phyloP scores from a whole-genome alignment of 2,888 invertebrate species.

The Drosophila hawaiiensis region DNA sequence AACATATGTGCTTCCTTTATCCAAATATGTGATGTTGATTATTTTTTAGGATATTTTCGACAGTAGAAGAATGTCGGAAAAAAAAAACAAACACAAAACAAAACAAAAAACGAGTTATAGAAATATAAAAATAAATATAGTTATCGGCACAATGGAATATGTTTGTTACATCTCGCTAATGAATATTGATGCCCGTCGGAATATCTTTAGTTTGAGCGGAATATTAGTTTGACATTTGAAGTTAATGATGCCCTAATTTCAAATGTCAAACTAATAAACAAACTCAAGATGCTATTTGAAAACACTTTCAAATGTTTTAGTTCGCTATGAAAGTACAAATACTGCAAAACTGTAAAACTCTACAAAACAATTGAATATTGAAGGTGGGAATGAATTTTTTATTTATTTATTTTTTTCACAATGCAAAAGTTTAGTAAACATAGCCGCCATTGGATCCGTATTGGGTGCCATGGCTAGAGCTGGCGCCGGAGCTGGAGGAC shows the following conservation, averaged over 20 bases:
- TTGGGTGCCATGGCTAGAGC: slow-evolving; percentile 70
- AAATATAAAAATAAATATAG: neutral
- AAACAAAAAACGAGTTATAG: neutral
- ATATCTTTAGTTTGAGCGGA: neutral
- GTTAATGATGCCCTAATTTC: neutral
- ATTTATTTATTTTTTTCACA: slow-evolving; percentile 1
- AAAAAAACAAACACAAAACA: neutral
- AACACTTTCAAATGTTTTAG: neutral
- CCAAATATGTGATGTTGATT: neutral
- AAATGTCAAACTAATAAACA: neutral
- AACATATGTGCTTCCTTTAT: neutral
- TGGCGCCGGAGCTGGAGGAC: slow-evolving; percentile 15
- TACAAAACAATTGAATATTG: neutral
- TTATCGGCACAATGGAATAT: neutral
- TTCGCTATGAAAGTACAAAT: neutral
- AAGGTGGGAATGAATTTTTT: neutral
- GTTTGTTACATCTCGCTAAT: slow-evolving; percentile 3
- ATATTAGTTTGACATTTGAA: neutral
- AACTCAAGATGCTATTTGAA: neutral
- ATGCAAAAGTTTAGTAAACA: slow-evolving; percentile 68
- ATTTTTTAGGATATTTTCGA: neutral
- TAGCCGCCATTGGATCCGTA: slow-evolving; percentile 83
- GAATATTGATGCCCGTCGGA: neutral
- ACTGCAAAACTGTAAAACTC: neutral
- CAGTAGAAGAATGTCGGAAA: neutral